Conservation (phyloP, 2,888 invertebrate genomes). For the Proisotoma minuta region DNA sequence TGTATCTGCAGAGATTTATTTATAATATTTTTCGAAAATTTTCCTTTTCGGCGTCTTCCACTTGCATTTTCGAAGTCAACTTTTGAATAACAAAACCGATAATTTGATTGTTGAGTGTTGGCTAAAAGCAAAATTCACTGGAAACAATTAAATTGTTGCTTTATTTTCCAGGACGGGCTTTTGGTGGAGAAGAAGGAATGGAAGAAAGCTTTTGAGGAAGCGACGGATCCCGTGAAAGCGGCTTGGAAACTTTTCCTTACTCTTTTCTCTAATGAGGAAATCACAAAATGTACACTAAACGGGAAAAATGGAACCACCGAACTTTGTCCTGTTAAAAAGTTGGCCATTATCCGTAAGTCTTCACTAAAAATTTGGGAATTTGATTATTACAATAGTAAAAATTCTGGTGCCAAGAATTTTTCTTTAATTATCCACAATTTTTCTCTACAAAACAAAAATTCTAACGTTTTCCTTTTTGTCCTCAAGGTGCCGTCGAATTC, state of each 20-base stretch:
- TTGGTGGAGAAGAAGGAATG: slow-evolving; percentile 27
- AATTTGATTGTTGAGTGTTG: too few relatives aligned
- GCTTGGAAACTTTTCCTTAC: slow-evolving; percentile 32
- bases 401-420: too few relatives aligned
- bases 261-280: slow-evolving; percentile 31
- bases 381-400: too few relatives aligned
- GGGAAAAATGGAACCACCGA: slow-evolving; percentile 34
- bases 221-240: slow-evolving; percentile 28
- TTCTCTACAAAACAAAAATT: not conserved
- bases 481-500: slow-evolving; percentile 26
- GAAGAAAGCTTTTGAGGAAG: slow-evolving; percentile 25
- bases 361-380: not conserved
- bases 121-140: too few relatives aligned
- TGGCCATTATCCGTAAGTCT: slow-evolving; percentile 31
- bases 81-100: too few relatives aligned
- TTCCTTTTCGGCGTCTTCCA: too few relatives aligned
- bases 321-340: slow-evolving; percentile 30
- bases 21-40: too few relatives aligned
- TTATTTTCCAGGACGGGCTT: slow-evolving; percentile 23
- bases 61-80: too few relatives aligned
- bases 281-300: slow-evolving; percentile 28
- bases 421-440: too few relatives aligned
- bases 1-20: too few relatives aligned
- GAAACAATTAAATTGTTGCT: not conserved
- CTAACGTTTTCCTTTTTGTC: not conserved